Evolutionary conservation across 2,888 invertebrate species (phyloP).

Genomic region (Tetranychus piercei): DNA sequence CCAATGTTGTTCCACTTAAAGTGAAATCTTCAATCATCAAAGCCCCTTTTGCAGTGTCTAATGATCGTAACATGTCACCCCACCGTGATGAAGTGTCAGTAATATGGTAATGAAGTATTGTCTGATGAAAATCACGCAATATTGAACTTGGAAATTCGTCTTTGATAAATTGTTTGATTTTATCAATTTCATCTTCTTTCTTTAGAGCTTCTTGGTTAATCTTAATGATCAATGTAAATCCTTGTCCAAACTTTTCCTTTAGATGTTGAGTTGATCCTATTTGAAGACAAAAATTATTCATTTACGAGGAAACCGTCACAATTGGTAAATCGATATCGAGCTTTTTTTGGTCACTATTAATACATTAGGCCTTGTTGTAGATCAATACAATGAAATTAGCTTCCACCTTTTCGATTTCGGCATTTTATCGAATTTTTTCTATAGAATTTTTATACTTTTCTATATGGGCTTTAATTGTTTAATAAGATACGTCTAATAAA

Average conservation of each 20-base stretch:
- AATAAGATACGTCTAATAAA: too few relatives aligned
- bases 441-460: too few relatives aligned
- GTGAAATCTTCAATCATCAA: conserved; percentile 23
- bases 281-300: background rate
- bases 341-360: too few relatives aligned
- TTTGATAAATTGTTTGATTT: conserved; percentile 16
- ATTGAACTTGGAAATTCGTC: conserved; percentile 26
- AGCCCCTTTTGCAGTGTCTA: conserved; percentile 19
- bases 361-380: too few relatives aligned
- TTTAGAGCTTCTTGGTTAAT: conserved; percentile 11
- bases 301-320: too few relatives aligned
- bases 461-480: too few relatives aligned
- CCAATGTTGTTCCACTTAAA: conserved; percentile 23
- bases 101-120: conserved; percentile 23
- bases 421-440: too few relatives aligned
- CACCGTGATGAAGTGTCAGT: conserved; percentile 21
- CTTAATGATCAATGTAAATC: conserved; percentile 38
- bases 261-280: conserved; percentile 52
- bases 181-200: conserved; percentile 9
- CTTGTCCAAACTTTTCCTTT: conserved; percentile 53
- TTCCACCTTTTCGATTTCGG: too few relatives aligned
- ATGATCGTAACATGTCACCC: conserved; percentile 20
- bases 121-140: conserved; percentile 25
- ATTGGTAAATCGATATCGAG: too few relatives aligned
- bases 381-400: too few relatives aligned